Percentiles rank a stretch among this genome's conserved stretches.
These are phyloP conservation scores for Julus scandinavius DNA, from an alignment of 2,888 invertebrate genomes.

Conservation along the genomic window DNA sequence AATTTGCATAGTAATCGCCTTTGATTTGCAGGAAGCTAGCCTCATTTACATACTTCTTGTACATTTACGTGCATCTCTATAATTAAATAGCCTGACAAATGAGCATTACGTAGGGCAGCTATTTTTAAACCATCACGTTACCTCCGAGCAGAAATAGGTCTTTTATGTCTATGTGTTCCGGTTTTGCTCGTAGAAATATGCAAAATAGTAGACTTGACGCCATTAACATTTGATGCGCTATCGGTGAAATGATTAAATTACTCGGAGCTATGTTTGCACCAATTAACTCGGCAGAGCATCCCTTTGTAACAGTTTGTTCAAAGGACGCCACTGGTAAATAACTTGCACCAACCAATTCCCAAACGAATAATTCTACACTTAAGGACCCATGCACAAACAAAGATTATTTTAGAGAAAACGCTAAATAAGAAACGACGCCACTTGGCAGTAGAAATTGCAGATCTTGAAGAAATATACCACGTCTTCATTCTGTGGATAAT, in stretches of 20 bases:
- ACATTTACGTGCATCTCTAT: not conserved
- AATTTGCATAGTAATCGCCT: constrained; percentile 15
- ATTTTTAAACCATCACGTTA: constrained; percentile 24
- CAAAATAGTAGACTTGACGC: constrained; percentile 37
- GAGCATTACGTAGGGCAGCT: not conserved
- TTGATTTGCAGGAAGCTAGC: not conserved
- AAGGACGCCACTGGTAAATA: constrained; percentile 24
- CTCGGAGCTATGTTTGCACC: constrained; percentile 15
- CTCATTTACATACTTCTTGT: not conserved
- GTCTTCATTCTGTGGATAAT: not conserved
- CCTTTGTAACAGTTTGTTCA: constrained; percentile 18
- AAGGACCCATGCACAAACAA: not conserved
- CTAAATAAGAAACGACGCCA: not conserved
- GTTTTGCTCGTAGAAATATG: not conserved
- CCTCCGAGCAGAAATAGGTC: constrained; percentile 23
- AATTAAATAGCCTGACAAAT: not conserved
- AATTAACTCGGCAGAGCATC: not conserved
- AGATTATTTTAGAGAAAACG: not conserved
- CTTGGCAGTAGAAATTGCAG: not conserved
- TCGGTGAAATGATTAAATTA: constrained; percentile 41
- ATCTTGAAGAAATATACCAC: not conserved
- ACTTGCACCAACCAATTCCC: constrained; percentile 2
- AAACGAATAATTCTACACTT: not conserved
- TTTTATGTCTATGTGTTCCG: not conserved
- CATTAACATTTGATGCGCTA: constrained; percentile 30